These are phyloP conservation scores for Chlorops oryzae DNA, from an alignment of 1,140 invertebrate genomes.

Conservation along the genomic window DNA sequence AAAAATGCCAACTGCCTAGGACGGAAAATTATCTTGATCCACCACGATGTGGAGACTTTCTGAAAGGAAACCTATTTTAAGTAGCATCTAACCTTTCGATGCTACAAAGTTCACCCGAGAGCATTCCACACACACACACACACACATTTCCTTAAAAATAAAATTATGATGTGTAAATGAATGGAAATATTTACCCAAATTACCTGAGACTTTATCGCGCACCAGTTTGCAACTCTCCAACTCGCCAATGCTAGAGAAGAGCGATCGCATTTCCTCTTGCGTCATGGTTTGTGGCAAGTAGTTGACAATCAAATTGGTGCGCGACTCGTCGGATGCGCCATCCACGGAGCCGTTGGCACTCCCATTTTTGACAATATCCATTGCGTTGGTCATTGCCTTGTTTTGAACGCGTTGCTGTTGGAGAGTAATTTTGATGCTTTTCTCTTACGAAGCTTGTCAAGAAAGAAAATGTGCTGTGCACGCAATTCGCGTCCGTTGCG, in stretches of 20 bases:
- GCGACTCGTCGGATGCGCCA: constrained; percentile 52
- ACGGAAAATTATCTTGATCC: no score
- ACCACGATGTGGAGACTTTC: no score
- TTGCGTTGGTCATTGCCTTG: constrained; percentile 41
- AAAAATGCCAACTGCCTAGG: no score
- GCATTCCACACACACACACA: not conserved
- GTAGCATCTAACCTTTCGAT: not conserved
- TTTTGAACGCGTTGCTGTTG: constrained; percentile 12
- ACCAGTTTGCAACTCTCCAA: constrained; percentile 88
- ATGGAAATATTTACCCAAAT: constrained; percentile 42
- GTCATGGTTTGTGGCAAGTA: constrained; percentile 90
- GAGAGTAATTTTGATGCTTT: constrained; percentile 20
- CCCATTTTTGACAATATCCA: constrained; percentile 52
- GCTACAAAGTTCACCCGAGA: no score
- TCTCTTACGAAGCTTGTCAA: no score
- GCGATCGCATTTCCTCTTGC: constrained; percentile 78
- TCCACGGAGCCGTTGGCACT: constrained; percentile 55
- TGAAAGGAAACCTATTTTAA: no score
- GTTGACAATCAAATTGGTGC: constrained; percentile 84
- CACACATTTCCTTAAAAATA: not conserved
- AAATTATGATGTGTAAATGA: not conserved
- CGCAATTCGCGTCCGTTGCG: no score
- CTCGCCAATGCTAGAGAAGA: constrained; percentile 82
- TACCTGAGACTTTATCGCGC: constrained; percentile 78
- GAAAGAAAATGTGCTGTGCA: no score